phyloP scores from a whole-genome alignment of 2,888 invertebrate species.

The Diaperis boleti region DNA sequence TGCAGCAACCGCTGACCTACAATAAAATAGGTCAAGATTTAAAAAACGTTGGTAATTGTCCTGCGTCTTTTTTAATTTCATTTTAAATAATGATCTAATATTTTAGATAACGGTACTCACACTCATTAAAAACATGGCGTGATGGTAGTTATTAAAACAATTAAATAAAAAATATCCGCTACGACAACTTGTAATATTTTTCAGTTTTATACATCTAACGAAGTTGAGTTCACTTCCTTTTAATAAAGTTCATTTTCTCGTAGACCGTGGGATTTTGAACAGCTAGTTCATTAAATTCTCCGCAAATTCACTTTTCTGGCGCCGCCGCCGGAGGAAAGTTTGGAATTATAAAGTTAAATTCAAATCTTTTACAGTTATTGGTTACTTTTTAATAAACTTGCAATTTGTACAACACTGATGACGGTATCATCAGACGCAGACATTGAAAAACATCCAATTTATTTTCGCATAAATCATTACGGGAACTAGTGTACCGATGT shows the following conservation, averaged over 20 bases:
- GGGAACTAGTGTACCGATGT: neutral
- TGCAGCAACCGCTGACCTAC: conserved; percentile 79
- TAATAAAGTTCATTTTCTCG: neutral
- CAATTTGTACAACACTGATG: no score
- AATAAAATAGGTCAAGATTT: conserved; percentile 1
- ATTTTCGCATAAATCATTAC: no score
- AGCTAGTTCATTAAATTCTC: neutral
- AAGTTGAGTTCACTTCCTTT: neutral
- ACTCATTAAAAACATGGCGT: neutral
- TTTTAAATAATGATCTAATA: no score
- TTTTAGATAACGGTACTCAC: no score
- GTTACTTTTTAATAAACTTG: neutral
- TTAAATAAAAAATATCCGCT: neutral
- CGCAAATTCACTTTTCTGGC: neutral
- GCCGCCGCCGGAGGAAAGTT: neutral
- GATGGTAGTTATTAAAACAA: neutral
- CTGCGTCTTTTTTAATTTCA: neutral
- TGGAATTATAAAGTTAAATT: neutral
- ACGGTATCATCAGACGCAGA: no score
- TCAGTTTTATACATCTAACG: neutral
- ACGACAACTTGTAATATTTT: neutral
- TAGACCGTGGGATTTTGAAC: neutral
- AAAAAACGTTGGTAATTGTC: no score
- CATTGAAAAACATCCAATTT: neutral
- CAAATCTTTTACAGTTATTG: neutral